phyloP scores from a whole-genome alignment of 2,797 vertebrate genomes.

The Limosa lapponica region DNA sequence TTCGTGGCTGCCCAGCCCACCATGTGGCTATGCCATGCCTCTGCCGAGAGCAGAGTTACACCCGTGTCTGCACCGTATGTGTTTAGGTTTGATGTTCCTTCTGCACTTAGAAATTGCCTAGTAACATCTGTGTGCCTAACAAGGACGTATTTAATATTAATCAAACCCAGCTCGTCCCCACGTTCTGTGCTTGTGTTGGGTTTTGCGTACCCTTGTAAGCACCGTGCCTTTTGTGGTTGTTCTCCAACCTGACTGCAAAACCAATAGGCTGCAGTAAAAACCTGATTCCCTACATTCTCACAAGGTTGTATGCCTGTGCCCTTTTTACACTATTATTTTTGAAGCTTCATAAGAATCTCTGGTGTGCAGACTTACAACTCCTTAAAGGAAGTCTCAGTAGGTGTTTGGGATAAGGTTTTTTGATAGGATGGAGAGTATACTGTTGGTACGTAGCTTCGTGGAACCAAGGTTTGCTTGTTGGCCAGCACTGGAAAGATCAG shows the following conservation, averaged over 20 bases:
- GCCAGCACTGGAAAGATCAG: neutral
- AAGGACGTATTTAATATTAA: neutral
- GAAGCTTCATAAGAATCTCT: neutral
- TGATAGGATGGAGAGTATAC: neutral
- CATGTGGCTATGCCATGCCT: fast-evolving
- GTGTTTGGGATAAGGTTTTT: neutral
- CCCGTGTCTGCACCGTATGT: fast-evolving
- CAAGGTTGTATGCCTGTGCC: neutral
- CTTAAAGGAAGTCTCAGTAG: neutral
- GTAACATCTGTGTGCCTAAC: neutral
- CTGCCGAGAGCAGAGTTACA: neutral
- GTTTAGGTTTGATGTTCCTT: neutral
- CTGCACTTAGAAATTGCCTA: neutral
- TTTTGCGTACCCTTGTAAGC: neutral
- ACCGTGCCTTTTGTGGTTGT: neutral
- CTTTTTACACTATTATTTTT: neutral
- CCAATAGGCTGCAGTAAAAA: neutral
- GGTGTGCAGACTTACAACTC: neutral
- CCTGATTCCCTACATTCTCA: neutral
- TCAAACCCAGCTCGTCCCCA: fast-evolving
- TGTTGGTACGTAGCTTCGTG: neutral
- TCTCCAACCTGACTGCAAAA: neutral
- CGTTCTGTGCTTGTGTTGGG: neutral
- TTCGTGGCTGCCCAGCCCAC: fast-evolving
- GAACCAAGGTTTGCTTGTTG: neutral